Evolutionary conservation across 2,888 invertebrate species (phyloP).

Genomic region (Barypeithes pellucidus): DNA sequence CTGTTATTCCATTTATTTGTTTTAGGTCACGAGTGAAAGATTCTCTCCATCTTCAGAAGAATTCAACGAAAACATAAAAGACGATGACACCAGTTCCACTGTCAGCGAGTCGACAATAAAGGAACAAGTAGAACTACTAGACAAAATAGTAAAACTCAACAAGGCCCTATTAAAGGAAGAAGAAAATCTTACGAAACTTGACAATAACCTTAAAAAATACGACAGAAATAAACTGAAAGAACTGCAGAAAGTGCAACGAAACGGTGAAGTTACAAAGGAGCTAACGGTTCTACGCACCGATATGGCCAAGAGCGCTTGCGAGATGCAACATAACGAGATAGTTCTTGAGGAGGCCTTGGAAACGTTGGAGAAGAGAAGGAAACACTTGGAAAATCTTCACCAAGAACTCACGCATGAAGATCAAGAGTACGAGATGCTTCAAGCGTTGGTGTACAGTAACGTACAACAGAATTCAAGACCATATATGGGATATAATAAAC

Average conservation of each 20-base stretch:
- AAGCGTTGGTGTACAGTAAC: slow-evolving; percentile 66
- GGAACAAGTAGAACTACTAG: slow-evolving; percentile 81
- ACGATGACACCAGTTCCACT: slow-evolving; percentile 68
- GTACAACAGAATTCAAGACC: slow-evolving; percentile 56
- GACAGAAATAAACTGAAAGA: slow-evolving; percentile 69
- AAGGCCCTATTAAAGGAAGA: slow-evolving; percentile 83
- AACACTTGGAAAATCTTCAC: slow-evolving; percentile 66
- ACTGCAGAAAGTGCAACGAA: slow-evolving; percentile 64
- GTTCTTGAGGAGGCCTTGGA: slow-evolving; percentile 69
- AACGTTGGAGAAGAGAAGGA: slow-evolving; percentile 63
- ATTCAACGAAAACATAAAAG: slow-evolving; percentile 66
- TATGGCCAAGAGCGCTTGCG: slow-evolving; percentile 69
- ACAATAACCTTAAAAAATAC: slow-evolving; percentile 72
- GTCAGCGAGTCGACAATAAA: slow-evolving; percentile 74
- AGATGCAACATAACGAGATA: slow-evolving; percentile 70
- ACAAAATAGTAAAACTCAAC: slow-evolving; percentile 82
- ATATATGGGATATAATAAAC: slow-evolving; percentile 49
- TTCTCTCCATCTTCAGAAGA: slow-evolving; percentile 69
- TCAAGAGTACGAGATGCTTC: slow-evolving; percentile 69
- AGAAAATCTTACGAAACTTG: slow-evolving; percentile 80
- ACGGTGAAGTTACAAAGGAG: slow-evolving; percentile 64
- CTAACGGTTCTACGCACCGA: slow-evolving; percentile 66
- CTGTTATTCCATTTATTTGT: background rate
- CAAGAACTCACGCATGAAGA: slow-evolving; percentile 67
- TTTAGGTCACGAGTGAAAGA: slow-evolving; percentile 62